Base-by-base conservation (phyloP, 2,797 vertebrate genomes). In the Monodelphis domestica region DNA sequence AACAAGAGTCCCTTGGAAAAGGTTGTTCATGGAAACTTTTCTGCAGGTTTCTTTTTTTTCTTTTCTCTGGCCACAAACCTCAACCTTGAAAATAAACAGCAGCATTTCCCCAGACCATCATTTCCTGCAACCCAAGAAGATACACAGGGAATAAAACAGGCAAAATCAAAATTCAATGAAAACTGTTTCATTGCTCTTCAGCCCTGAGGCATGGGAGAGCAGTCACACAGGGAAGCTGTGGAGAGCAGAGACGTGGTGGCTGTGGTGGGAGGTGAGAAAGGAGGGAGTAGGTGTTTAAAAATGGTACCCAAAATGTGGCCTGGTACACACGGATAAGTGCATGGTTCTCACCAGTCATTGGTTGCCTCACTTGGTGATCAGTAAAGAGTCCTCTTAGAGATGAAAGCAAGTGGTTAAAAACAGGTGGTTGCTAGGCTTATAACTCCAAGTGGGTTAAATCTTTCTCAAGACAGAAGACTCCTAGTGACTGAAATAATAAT, bases 81-180 rank as follows among this genome's bases (percentile, higher is more conserved):
- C 91, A 92, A 29, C 15, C 87, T 94, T 93, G 38, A 2, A 94
- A 94, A 93, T 84, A 94, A 91, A 90, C 87, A 87, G 54, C 38
- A 5, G 56, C 89, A n/a, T 90, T 90, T 94, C 53, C 56, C 33
- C 53, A 96, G 17, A 33, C 53, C 92, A 33, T 54, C 57, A 30
- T 93, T 92, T 91, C 57, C 15, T 3, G 51, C 91, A 54, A 93
- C 84, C 88, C 57, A 88, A 12, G 57, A 21, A 50, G 52, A 7
- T 53, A 45, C 57, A 24, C 63, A 89, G 91, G 95, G 78, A 92
- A 95, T 56, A 93, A 93, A 89, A 94, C 24, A 88, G 54, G 26
- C 29, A 24, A 29, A 54, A 89, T 90, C 59, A 88, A 12, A 28
- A 17, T 91, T 52, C 53, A 93, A 33, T 53, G 50, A 63, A 30